Base-by-base conservation (phyloP, 2,113 vertebrate species). In the Poecile atricapillus region DNA sequence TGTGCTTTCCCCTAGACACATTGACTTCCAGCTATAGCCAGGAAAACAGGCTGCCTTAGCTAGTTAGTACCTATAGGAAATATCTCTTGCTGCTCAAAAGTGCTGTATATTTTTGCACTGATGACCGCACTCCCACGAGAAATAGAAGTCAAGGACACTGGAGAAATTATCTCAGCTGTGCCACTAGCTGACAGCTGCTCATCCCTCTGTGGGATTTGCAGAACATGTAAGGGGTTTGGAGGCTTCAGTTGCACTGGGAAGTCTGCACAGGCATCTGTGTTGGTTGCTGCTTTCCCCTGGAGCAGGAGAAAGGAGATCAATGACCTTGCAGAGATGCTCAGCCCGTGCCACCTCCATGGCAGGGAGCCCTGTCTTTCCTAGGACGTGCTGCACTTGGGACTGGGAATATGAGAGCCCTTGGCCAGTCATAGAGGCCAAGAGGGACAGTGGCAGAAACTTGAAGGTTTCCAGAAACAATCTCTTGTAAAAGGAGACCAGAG, bases 141-240 rank as follows among this genome's bases (percentile, higher is more conserved):
- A 85, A 75, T 6, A 21, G 24, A 43, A 88, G 43, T 64, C 35
- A 92, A 94, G 85, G 82, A 46, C 74, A 41, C 31, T 31, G 55
- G 24, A 71, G 46, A 84, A 35, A 23, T 71, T 11, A 78, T 68
- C 30, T 49, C 64, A 52, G 27, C 33, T 87, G 33, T 30, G 43
- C 27, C 31, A 33, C 47, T 46, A 19, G 37, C 33, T 28, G 30
- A 67, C 21, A 88, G 27, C 27, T 73, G 24, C 50, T 75, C 46
- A 35, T 24, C 20, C 58, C 31, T 55, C 14, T 0, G 0, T 56
- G 69, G 39, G 43, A 27, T 84, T 58, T 92, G 35, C 41, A 83
- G 77, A 65, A 27, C 1, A 0, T 0, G 0, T 23, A 9, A 55
- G 10, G 50, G 13, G 2, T 70, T 83, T 71, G 41, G 31, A 63